Percentiles rank a stretch among this genome's conserved stretches.
Evolutionary conservation across 2,797 vertebrate genomes (phyloP).

Genomic region (Okamejei kenojei): DNA sequence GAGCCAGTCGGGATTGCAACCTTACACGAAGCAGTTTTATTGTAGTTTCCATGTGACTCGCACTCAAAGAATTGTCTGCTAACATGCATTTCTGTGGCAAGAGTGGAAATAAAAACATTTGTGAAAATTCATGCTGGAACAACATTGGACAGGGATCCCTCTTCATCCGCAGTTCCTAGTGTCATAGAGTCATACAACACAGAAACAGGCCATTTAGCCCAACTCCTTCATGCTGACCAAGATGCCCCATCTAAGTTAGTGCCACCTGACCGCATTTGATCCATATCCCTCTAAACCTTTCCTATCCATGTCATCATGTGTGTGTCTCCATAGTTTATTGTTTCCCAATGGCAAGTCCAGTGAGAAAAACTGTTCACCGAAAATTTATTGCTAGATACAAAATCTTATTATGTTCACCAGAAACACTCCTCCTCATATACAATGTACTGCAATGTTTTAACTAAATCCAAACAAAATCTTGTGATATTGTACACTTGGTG

Average conservation of each 20-base stretch:
- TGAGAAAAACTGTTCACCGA: neutral
- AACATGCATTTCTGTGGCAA: slow-evolving; percentile 55
- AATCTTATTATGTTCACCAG: neutral
- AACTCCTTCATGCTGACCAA: no score
- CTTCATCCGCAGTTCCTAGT: no score
- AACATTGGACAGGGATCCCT: neutral
- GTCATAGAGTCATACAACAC: no score
- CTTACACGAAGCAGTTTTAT: slow-evolving; percentile 82
- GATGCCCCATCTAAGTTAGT: no score
- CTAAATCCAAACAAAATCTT: neutral
- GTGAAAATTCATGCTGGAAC: neutral
- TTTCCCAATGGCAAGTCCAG: neutral
- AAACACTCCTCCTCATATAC: no score
- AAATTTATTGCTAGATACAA: neutral
- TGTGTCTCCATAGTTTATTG: neutral
- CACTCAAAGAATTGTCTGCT: slow-evolving; percentile 76
- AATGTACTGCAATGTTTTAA: neutral
- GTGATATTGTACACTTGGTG: neutral
- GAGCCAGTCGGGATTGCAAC: slow-evolving; percentile 80
- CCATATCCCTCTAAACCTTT: no score
- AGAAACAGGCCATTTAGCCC: no score
- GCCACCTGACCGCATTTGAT: no score
- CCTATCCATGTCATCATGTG: no score
- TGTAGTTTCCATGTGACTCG: slow-evolving; percentile 92
- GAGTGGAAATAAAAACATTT: neutral